These are phyloP conservation scores for Sarcoramphus papa DNA, from an alignment of 2,797 vertebrate genomes.

Conservation along the genomic window DNA sequence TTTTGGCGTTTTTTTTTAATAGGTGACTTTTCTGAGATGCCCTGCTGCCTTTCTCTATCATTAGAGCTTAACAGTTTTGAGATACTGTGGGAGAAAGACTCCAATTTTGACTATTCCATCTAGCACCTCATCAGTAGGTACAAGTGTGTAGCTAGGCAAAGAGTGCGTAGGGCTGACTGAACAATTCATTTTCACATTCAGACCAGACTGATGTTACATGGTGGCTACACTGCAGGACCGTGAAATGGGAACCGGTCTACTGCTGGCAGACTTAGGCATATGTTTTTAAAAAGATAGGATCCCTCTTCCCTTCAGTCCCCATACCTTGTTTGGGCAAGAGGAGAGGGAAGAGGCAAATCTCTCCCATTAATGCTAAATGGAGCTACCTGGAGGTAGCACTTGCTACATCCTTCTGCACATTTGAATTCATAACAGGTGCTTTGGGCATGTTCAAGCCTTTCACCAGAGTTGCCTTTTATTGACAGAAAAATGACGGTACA, in stretches of 20 bases:
- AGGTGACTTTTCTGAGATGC: background rate
- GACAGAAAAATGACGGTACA: background rate
- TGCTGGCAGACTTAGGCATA: background rate
- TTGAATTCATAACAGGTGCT: background rate
- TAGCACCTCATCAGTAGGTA: background rate
- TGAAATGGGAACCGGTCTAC: background rate
- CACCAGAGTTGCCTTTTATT: background rate
- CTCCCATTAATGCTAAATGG: background rate
- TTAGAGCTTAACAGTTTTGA: background rate
- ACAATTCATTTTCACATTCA: background rate
- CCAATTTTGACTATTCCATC: background rate
- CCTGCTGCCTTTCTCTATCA: background rate
- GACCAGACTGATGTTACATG: background rate
- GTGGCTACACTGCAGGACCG: background rate
- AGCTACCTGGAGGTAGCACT: background rate
- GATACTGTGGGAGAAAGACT: background rate
- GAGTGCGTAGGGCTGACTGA: background rate
- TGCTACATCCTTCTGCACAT: background rate
- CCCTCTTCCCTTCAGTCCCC: background rate
- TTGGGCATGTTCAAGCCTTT: background rate
- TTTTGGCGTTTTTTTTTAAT: background rate
- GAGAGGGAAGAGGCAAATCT: background rate
- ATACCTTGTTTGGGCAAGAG: background rate
- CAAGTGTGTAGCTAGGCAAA: background rate
- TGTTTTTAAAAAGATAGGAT: background rate